Percentiles rank a stretch among this genome's conserved stretches.
Evolutionary conservation across 2,797 vertebrate species (phyloP).

Genomic region (Cyprinodon diabolis): DNA sequence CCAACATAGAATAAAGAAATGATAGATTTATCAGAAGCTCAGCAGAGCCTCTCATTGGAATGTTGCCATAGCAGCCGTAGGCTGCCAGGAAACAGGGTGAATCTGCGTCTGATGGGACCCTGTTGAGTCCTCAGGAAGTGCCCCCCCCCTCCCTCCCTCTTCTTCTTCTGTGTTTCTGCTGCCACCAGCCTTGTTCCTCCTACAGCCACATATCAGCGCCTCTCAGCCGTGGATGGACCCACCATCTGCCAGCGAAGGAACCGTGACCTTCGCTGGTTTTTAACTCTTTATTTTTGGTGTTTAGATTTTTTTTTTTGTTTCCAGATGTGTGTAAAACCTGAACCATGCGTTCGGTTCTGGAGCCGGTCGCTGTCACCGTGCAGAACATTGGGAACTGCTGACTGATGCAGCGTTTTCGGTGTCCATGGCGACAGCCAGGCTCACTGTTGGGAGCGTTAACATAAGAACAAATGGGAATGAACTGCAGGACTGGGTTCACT

Average conservation of each 20-base stretch:
- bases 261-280: constrained; percentile 16
- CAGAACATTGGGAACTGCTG: constrained; percentile 36
- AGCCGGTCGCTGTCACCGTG: constrained; percentile 28
- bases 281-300: constrained; percentile 12
- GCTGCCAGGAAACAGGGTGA: constrained; percentile 30
- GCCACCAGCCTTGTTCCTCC: constrained; percentile 17
- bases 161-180: constrained; percentile 12
- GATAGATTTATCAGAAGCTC: constrained; percentile 23
- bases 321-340: constrained; percentile 31
- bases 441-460: constrained; percentile 19
- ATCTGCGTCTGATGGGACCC: constrained; percentile 33
- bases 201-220: constrained; percentile 49
- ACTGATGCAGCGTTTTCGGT: constrained; percentile 42
- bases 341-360: constrained; percentile 18
- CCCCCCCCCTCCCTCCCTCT: neutral
- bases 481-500: constrained; percentile 20
- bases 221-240: constrained; percentile 29
- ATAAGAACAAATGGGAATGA: constrained; percentile 25
- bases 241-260: constrained; percentile 17
- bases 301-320: constrained; percentile 22
- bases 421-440: constrained; percentile 27
- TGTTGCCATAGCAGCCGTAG: constrained; percentile 57
- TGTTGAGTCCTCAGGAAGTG: constrained; percentile 55
- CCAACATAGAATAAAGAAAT: constrained; percentile 51
- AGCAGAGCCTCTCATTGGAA: constrained; percentile 38